A percentile compares a stretch with the other conserved stretches of the same genome.
Conservation (phyloP, 2,888 invertebrate genomes). For the Cheilosia variabilis region DNA sequence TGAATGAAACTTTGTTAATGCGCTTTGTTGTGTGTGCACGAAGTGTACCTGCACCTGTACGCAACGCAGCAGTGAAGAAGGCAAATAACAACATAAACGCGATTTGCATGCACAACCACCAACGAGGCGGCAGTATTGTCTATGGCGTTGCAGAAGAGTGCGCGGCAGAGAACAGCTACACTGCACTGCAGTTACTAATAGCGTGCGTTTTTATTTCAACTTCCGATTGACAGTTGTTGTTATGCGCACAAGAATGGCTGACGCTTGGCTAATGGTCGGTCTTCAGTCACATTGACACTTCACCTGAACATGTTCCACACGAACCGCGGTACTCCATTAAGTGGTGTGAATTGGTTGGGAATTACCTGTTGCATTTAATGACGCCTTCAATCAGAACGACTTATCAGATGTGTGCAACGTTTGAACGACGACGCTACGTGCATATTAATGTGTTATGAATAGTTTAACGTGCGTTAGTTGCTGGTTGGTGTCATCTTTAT, state of each 20-base stretch:
- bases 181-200: slow-evolving; percentile 33
- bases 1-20: slow-evolving; percentile 58
- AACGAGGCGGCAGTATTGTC: neutral
- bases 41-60: neutral
- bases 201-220: slow-evolving; percentile 55
- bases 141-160: slow-evolving; percentile 15
- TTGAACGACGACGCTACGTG: slow-evolving; percentile 45
- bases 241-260: slow-evolving; percentile 21
- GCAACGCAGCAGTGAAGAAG: slow-evolving; percentile 1
- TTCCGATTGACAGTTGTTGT: slow-evolving; percentile 63
- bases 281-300: slow-evolving; percentile 36
- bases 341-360: slow-evolving; percentile 50
- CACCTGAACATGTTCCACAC: slow-evolving; percentile 20
- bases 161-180: neutral
- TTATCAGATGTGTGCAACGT: slow-evolving; percentile 43
- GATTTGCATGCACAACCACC: slow-evolving; percentile 59
- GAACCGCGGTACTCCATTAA: slow-evolving; percentile 14
- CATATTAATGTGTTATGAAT: slow-evolving; percentile 43
- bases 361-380: slow-evolving; percentile 49
- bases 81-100: slow-evolving; percentile 22
- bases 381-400: slow-evolving; percentile 39
- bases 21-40: slow-evolving; percentile 4
- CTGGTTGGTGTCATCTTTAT: slow-evolving; percentile 4
- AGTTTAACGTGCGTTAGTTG: neutral
- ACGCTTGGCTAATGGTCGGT: slow-evolving; percentile 38